phyloP scores from a whole-genome alignment of 2,888 invertebrate genomes.

The Perizoma flavofasciatum region DNA sequence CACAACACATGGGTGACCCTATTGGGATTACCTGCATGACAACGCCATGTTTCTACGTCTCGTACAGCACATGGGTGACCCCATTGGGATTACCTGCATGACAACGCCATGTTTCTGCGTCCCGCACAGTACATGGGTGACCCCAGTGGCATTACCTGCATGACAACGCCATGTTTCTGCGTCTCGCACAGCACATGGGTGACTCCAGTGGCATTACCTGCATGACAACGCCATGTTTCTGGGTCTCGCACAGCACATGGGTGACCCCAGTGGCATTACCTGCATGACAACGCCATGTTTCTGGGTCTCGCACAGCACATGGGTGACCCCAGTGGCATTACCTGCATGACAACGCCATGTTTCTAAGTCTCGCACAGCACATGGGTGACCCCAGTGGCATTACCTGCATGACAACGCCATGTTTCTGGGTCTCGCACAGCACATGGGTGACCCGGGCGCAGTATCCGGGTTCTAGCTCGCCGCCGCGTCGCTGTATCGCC shows the following conservation, averaged over 20 bases:
- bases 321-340: slow-evolving; percentile 34
- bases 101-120: too few species aligned
- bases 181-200: too few species aligned
- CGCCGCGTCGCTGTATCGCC: slow-evolving; percentile 91
- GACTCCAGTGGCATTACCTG: too few species aligned
- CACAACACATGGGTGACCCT: slow-evolving; percentile 96
- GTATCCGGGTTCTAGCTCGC: slow-evolving; percentile 94
- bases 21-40: slow-evolving; percentile 90
- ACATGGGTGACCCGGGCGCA: slow-evolving; percentile 95
- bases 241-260: too few species aligned
- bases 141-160: slow-evolving; percentile 85
- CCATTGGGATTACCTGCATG: too few species aligned
- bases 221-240: too few species aligned
- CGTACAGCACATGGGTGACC: slow-evolving; percentile 97
- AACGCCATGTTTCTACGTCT: slow-evolving; percentile 94
- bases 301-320: too few species aligned
- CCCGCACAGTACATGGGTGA: too few species aligned
- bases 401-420: slow-evolving; percentile 94
- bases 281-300: too few species aligned
- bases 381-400: slow-evolving; percentile 92
- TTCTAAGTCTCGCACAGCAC: slow-evolving; percentile 95
- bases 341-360: slow-evolving; percentile 95
- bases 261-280: too few species aligned
- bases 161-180: too few species aligned
- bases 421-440: slow-evolving; percentile 94